A percentile compares a stretch with the other conserved stretches of the same genome.
These are phyloP conservation scores for Microplitis manilae DNA, from an alignment of 2,888 invertebrate species.

Conservation along the genomic window DNA sequence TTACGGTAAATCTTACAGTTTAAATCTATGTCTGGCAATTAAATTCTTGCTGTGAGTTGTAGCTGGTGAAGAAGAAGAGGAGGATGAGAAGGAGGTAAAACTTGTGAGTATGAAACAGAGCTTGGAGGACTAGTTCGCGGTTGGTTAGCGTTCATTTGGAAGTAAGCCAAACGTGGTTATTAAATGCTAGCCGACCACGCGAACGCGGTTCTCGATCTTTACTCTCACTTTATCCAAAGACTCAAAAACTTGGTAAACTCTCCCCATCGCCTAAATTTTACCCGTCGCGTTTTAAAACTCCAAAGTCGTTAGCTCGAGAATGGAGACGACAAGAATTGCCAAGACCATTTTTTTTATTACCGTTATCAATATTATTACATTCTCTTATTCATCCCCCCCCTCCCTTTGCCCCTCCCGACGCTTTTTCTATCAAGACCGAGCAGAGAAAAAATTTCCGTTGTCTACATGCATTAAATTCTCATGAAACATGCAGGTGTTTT, in stretches of 20 bases:
- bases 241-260: conserved; percentile 23
- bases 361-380: background rate
- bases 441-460: background rate
- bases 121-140: conserved; percentile 32
- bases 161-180: conserved; percentile 45
- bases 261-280: conserved; percentile 22
- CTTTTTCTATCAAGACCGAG: background rate
- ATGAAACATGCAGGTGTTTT: background rate
- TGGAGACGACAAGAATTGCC: conserved; percentile 30
- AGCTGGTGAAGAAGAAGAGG: background rate
- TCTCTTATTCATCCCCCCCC: background rate
- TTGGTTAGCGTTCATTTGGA: conserved; percentile 46
- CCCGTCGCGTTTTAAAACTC: conserved; percentile 25
- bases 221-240: conserved; percentile 14
- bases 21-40: conserved; percentile 31
- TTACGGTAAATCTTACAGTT: conserved; percentile 15
- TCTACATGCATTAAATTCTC: background rate
- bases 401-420: background rate
- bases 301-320: conserved; percentile 23
- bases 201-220: conserved; percentile 36
- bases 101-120: background rate
- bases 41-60: conserved; percentile 31
- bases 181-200: conserved; percentile 50
- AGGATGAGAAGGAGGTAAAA: conserved; percentile 12
- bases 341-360: conserved; percentile 8